phyloP scores from a whole-genome alignment of 2,888 invertebrate genomes.

The Phrixothrix hirtus region DNA sequence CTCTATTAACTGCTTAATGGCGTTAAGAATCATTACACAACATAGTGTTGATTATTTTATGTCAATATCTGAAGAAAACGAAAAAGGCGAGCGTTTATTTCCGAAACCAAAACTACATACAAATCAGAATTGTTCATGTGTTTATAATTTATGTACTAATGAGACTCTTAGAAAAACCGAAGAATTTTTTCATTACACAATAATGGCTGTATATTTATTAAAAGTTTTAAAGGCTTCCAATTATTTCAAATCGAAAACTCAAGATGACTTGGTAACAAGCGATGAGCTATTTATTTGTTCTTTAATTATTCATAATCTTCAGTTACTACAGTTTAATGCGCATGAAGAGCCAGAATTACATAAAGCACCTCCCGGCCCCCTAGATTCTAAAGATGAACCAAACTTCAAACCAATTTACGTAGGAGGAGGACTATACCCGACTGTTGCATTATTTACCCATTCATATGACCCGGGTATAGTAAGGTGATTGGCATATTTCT shows the following conservation, averaged over 20 bases:
- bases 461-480: conserved; percentile 85
- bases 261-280: conserved; percentile 45
- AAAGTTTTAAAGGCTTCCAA: conserved; percentile 67
- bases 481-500: conserved; percentile 69
- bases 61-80: conserved; percentile 1
- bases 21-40: conserved; percentile 74
- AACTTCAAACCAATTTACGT: conserved; percentile 46
- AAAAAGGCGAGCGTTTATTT: not conserved
- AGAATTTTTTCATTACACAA: conserved; percentile 75
- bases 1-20: conserved; percentile 81
- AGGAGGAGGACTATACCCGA: conserved; percentile 83
- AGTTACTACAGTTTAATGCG: conserved; percentile 82
- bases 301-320: conserved; percentile 71
- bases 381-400: conserved; percentile 28
- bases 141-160: conserved; percentile 73
- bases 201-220: conserved; percentile 76
- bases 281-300: conserved; percentile 68
- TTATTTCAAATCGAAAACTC: conserved; percentile 61
- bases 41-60: conserved; percentile 62
- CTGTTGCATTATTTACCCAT: conserved; percentile 84
- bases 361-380: conserved; percentile 37
- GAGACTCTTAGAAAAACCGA: conserved; percentile 67
- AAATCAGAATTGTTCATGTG: conserved; percentile 64
- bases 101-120: conserved; percentile 33
- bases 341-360: conserved; percentile 82